These are phyloP conservation scores for Myrmophylax atrothorax DNA, from an alignment of 2,113 vertebrate genomes.

Conservation along the genomic window DNA sequence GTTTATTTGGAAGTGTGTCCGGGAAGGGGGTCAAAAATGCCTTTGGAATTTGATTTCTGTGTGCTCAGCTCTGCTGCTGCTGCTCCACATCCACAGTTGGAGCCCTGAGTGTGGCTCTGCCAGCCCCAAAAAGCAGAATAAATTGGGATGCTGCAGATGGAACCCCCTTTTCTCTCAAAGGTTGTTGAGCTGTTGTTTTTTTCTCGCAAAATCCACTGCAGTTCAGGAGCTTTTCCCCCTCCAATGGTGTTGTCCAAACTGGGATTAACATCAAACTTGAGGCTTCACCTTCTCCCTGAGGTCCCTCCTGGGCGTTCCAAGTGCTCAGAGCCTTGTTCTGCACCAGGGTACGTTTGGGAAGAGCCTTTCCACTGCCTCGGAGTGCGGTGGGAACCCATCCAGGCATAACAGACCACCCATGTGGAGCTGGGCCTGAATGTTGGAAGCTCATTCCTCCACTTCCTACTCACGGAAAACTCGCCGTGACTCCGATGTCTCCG, in stretches of 20 bases:
- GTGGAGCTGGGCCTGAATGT: neutral
- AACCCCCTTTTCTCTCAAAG: neutral
- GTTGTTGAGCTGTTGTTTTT: neutral
- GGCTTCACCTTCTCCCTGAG: neutral
- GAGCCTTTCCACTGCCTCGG: neutral
- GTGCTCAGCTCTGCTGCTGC: neutral
- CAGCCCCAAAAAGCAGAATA: neutral
- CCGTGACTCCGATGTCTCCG: neutral
- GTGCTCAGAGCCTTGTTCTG: neutral
- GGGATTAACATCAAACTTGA: neutral
- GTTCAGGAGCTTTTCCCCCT: neutral
- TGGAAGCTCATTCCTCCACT: constrained; percentile 22
- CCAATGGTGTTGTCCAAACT: neutral
- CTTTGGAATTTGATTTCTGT: neutral
- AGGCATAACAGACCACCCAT: constrained; percentile 44
- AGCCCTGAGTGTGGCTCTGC: neutral
- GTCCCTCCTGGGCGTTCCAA: neutral
- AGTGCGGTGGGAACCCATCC: constrained; percentile 20
- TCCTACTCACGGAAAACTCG: constrained; percentile 19
- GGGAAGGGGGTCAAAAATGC: neutral
- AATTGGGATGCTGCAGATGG: neutral
- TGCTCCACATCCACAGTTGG: neutral
- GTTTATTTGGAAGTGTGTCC: neutral
- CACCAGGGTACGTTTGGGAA: neutral
- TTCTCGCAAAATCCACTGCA: neutral